Evolutionary conservation across 30 jellyfish, hydroid and myxozoan genomes (phyloP).

Genomic region (Pelagia noctiluca): DNA sequence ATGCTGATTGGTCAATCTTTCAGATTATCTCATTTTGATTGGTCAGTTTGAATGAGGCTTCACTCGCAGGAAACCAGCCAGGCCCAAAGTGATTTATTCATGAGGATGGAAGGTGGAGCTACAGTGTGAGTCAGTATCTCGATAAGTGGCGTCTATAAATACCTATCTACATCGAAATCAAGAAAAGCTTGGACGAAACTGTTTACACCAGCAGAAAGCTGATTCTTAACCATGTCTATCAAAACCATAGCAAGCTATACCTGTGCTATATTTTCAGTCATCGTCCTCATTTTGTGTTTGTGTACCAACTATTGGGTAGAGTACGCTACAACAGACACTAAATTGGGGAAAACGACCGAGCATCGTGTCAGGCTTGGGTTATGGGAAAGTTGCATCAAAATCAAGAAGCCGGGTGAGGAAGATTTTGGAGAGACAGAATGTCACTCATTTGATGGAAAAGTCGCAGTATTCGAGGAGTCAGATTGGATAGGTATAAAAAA

Average conservation of each 20-base stretch:
- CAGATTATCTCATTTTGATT: constrained; percentile 1
- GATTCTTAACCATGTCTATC: constrained; percentile 59
- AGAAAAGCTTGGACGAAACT: too few relatives aligned
- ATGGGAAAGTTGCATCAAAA: constrained; percentile 61
- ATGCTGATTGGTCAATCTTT: constrained; percentile 8
- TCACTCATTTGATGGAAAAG: constrained; percentile 24
- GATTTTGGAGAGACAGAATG: constrained; percentile 60
- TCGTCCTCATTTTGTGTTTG: constrained; percentile 78
- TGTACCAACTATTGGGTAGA: constrained; percentile 95
- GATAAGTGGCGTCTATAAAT: too few relatives aligned
- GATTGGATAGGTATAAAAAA: constrained; percentile 21
- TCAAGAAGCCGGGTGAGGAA: constrained; percentile 33
- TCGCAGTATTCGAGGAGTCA: neutral
- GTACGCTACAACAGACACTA: constrained; percentile 48
- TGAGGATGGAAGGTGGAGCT: constrained; percentile 64
- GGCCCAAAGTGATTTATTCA: constrained; percentile 6
- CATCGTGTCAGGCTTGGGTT: constrained; percentile 56
- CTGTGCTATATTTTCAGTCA: constrained; percentile 84
- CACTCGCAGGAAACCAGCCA: neutral
- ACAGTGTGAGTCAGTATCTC: too few relatives aligned
- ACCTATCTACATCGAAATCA: too few relatives aligned
- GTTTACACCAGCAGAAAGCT: too few relatives aligned
- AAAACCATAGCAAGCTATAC: constrained; percentile 85
- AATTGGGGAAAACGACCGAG: constrained; percentile 13
- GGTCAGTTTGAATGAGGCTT: constrained; percentile 28